phyloP scores from a whole-genome alignment of 30 jellyfish, hydroid and myxozoan genomes.

The Clytia hemisphaerica region DNA sequence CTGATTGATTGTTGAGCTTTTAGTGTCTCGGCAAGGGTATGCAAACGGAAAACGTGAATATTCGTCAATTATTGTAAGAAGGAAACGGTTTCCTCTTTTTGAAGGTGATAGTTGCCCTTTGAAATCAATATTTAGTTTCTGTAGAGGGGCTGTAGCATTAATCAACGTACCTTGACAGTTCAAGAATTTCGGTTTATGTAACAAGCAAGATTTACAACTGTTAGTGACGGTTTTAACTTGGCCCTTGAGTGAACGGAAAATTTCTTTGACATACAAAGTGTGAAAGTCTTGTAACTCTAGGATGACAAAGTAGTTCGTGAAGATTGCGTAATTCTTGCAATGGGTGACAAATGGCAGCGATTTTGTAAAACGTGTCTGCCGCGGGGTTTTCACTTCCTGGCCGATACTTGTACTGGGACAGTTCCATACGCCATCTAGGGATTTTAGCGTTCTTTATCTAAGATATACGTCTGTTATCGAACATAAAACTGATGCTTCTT shows the following conservation, averaged over 20 bases:
- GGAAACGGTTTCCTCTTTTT: conserved; percentile 12
- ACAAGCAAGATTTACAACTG: neutral
- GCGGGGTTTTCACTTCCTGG: conserved; percentile 69
- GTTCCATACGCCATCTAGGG: conserved; percentile 54
- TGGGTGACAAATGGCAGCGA: conserved; percentile 19
- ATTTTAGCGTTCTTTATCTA: conserved; percentile 61
- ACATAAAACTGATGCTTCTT: conserved; percentile 46
- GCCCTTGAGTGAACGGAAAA: too few relatives aligned
- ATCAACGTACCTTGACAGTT: neutral
- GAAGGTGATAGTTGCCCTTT: conserved; percentile 62
- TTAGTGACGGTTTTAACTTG: neutral
- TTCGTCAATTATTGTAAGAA: conserved; percentile 53
- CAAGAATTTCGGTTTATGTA: conserved; percentile 14
- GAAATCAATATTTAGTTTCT: conserved; percentile 35
- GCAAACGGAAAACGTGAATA: conserved; percentile 67
- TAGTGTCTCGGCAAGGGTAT: conserved; percentile 33
- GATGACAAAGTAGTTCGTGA: conserved; percentile 41
- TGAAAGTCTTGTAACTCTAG: conserved; percentile 57
- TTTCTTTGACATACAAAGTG: too few relatives aligned
- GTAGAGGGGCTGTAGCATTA: conserved; percentile 26
- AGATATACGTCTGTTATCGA: conserved; percentile 33
- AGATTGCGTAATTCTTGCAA: neutral
- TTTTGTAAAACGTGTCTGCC: conserved; percentile 54
- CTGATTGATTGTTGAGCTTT: conserved; percentile 37
- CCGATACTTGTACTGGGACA: conserved; percentile 42